Evolutionary conservation across 1,140 invertebrate genomes (phyloP).

Genomic region (Drosophila parvula): DNA sequence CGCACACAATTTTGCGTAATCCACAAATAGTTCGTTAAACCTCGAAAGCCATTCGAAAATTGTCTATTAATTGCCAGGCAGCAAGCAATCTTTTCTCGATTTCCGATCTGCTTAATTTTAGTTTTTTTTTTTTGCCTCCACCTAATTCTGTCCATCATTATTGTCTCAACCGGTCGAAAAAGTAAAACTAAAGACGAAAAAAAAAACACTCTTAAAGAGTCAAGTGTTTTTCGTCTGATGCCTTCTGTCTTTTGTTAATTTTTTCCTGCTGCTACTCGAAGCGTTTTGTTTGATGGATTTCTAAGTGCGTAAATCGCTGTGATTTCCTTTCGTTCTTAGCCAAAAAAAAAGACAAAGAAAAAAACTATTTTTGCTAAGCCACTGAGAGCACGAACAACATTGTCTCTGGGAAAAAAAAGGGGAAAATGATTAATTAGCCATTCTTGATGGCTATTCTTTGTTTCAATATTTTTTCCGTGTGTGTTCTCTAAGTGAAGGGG

Average conservation of each 20-base stretch:
- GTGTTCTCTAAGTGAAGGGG: conserved; percentile 37
- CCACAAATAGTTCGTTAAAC: conserved; percentile 5
- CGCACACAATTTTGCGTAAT: background rate
- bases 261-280: conserved; percentile 12
- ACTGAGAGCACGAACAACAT: conserved; percentile 26
- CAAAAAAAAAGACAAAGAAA: conserved; percentile 23
- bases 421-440: conserved; percentile 68
- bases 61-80: conserved; percentile 23
- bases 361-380: conserved; percentile 38
- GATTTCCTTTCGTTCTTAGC: conserved; percentile 46
- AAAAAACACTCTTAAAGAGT: conserved; percentile 47
- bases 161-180: background rate
- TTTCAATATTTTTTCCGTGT: conserved; percentile 21
- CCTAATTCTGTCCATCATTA: conserved; percentile 55
- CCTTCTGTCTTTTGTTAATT: conserved; percentile 41
- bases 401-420: conserved; percentile 30
- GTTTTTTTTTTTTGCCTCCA: conserved; percentile 21
- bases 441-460: conserved; percentile 23
- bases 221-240: conserved; percentile 57
- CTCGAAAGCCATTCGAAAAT: conserved; percentile 19
- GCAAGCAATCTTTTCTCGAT: conserved; percentile 8
- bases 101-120: conserved; percentile 62
- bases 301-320: conserved; percentile 74
- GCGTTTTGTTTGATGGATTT: conserved; percentile 76
- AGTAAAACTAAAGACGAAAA: background rate